Percentiles rank a stretch among this genome's conserved stretches.
phyloP scores from a whole-genome alignment of 2,113 vertebrate species.

The Psilopsiagon aymara region DNA sequence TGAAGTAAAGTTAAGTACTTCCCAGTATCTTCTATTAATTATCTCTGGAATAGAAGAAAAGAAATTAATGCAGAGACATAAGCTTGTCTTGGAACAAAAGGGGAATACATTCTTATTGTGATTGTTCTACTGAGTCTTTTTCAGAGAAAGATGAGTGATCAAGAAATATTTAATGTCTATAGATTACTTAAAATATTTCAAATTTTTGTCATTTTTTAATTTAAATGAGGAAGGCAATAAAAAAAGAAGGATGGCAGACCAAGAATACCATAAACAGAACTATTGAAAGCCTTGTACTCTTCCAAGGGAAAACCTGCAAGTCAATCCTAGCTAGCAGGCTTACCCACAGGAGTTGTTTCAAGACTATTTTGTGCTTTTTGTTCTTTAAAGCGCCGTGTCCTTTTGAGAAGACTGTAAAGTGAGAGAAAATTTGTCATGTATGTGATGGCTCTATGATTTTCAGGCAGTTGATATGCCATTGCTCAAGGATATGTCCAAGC shows the following conservation, averaged over 20 bases:
- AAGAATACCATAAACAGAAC: background rate
- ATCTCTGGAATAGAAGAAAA: conserved; percentile 70
- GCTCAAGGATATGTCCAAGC: background rate
- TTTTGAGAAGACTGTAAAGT: background rate
- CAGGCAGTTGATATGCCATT: background rate
- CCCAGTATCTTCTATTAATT: conserved; percentile 75
- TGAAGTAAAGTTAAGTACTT: conserved; percentile 75
- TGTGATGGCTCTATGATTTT: background rate
- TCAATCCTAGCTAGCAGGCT: background rate
- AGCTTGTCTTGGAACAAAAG: conserved; percentile 65
- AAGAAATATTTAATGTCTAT: conserved; percentile 36
- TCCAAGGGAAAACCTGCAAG: background rate
- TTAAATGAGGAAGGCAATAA: background rate
- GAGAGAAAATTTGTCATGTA: background rate
- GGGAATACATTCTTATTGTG: conserved; percentile 13
- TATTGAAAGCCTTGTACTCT: background rate
- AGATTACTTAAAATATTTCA: conserved; percentile 13
- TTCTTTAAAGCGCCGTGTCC: background rate
- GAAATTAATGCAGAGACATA: conserved; percentile 73
- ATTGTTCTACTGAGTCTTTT: conserved; percentile 16
- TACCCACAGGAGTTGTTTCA: background rate
- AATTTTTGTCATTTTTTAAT: background rate
- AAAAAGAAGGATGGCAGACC: background rate
- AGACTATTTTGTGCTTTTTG: conserved; percentile 23
- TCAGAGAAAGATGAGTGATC: conserved; percentile 31